Percentiles rank a stretch among this genome's conserved stretches.
These are phyloP conservation scores for Drosophila aldrichi DNA, from an alignment of 2,888 invertebrate genomes.

Conservation along the genomic window DNA sequence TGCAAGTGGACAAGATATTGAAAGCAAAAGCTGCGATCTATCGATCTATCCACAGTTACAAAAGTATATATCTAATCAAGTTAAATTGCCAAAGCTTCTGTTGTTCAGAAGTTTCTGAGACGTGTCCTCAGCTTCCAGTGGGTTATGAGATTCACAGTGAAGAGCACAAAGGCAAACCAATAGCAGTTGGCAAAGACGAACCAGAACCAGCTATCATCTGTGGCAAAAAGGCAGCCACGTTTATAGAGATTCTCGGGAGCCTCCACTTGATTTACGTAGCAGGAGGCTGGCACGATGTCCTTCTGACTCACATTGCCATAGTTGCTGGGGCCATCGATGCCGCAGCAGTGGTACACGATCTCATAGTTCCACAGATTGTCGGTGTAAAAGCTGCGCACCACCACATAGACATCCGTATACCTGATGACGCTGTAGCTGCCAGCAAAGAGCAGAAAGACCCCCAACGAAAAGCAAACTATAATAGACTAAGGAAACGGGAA, in stretches of 20 bases:
- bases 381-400: constrained; percentile 36
- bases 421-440: constrained; percentile 33
- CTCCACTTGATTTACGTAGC: constrained; percentile 8
- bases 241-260: constrained; percentile 9
- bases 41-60: neutral
- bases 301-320: constrained; percentile 15
- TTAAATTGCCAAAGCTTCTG: neutral
- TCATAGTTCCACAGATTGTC: constrained; percentile 37
- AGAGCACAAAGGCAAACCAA: constrained; percentile 44
- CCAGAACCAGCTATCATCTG: constrained; percentile 47
- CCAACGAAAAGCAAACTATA: neutral
- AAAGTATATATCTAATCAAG: neutral
- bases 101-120: neutral
- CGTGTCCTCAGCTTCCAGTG: constrained; percentile 39
- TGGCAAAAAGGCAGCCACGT: constrained; percentile 34
- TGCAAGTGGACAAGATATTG: constrained; percentile 32
- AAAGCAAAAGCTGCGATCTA: constrained; percentile 9
- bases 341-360: constrained; percentile 35
- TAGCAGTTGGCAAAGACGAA: constrained; percentile 49
- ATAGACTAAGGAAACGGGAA: constrained; percentile 16
- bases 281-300: constrained; percentile 28
- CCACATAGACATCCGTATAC: constrained; percentile 46
- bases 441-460: constrained; percentile 23
- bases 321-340: constrained; percentile 46
- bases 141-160: constrained; percentile 10